Evolutionary conservation across 2,797 vertebrate species (phyloP), one percentile per base, ranked within the genome.

Genomic region (Spea hammondii): DNA sequence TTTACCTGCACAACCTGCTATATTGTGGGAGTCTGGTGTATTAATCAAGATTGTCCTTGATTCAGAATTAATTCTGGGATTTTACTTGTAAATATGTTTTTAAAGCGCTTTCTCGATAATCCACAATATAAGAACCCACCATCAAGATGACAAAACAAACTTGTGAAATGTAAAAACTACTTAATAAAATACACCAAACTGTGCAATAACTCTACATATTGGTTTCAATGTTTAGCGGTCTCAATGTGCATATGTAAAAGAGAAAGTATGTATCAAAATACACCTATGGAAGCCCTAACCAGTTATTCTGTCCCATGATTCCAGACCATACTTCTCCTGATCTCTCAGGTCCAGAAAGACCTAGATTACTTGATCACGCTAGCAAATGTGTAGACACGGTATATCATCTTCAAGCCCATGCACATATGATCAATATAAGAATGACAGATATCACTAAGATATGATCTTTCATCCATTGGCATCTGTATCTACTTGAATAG

Each of bases 271-370:
- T 72, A 60, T 80, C 11, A 64, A 76, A 81, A 72, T 62, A 77
- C 75, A 81, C 13, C 47, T 46, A 70, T 81, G 64, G 69, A 81
- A 77, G 55, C 78, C 67, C 78, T 70, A 65, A 67, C 57, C 72
- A 76, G 47, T 60, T 77, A 72, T 77, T 70, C 54, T 51, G 54
- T n/a, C 51, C 45, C 57, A 76, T 53, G 32, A 57, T 72, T 45
- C 50, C 51, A 50, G 14, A 55, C 53, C 75, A 74, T 47, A 69
- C 11, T 54, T 73, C 47, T 64, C 32, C 65, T 68, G 51, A 62
- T 55, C 32, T 32, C 32, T 46, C n/a, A 74, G 69, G 57, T 79
- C 65, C 50, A 53, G 66, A 74, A 79, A 79, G 65, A 72, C 65
- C 59, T 72, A 54, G 72, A 68, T 62, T 17, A 72, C 60, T 44